phyloP scores from a whole-genome alignment of 2,797 vertebrate genomes.

The Avahi laniger region DNA sequence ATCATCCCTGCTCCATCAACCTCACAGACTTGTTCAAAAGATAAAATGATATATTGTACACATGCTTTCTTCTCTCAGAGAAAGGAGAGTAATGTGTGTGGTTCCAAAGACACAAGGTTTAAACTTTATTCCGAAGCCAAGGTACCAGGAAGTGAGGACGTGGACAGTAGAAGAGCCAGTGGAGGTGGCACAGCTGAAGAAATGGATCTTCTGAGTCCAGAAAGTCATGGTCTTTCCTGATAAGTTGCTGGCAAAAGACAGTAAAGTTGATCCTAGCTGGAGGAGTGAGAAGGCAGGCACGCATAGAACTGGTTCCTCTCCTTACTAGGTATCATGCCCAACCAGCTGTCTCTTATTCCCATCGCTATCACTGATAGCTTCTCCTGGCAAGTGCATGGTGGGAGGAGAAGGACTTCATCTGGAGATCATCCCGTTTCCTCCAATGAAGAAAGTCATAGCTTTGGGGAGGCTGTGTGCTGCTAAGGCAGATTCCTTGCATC shows the following conservation, averaged over 20 bases:
- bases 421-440: slow-evolving; percentile 42
- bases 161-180: neutral
- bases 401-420: slow-evolving; percentile 53
- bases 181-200: neutral
- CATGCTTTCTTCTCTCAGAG: neutral
- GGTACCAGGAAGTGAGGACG: neutral
- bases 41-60: slow-evolving; percentile 32
- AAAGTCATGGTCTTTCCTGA: slow-evolving; percentile 70
- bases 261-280: slow-evolving; percentile 13
- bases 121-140: slow-evolving; percentile 47
- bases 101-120: neutral
- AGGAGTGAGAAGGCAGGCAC: slow-evolving; percentile 2
- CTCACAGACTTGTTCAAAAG: slow-evolving; percentile 20
- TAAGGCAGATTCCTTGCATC: neutral
- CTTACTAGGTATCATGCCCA: slow-evolving; percentile 58
- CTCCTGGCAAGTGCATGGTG: slow-evolving; percentile 26
- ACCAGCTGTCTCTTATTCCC: slow-evolving; percentile 67
- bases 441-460: slow-evolving; percentile 10
- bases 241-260: slow-evolving; percentile 69
- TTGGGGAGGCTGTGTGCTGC: neutral
- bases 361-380: slow-evolving; percentile 51
- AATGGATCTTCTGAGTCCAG: slow-evolving; percentile 64
- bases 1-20: neutral
- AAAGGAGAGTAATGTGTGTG: neutral
- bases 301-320: neutral